phyloP scores from a whole-genome alignment of 2,797 vertebrate species.

The Macroramphosus scolopax region DNA sequence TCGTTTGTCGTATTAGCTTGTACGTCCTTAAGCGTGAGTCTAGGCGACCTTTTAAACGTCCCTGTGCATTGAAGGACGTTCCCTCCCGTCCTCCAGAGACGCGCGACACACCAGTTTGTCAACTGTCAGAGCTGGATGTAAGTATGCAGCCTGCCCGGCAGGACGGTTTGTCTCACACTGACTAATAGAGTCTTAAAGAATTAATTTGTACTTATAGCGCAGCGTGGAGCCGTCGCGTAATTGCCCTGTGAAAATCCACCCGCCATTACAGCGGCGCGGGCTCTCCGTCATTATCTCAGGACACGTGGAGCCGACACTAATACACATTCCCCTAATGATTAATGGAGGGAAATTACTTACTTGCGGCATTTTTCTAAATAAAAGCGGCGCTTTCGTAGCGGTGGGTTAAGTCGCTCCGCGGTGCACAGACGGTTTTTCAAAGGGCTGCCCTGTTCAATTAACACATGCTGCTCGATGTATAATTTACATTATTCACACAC shows the following conservation, averaged over 20 bases:
- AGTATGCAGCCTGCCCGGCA: conserved; percentile 10
- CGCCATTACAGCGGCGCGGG: conserved; percentile 25
- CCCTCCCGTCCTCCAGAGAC: no score
- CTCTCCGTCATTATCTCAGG: conserved; percentile 22
- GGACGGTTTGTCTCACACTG: conserved; percentile 27
- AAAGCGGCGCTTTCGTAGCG: not conserved
- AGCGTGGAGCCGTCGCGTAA: conserved; percentile 38
- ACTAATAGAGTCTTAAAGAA: conserved; percentile 33
- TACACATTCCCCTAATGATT: conserved; percentile 21
- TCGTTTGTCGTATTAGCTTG: no score
- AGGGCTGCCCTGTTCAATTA: no score
- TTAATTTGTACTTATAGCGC: conserved; percentile 45
- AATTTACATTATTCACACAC: not conserved
- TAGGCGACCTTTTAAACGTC: no score
- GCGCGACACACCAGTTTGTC: conserved; percentile 24
- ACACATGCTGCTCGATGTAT: not conserved
- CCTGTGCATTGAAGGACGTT: no score
- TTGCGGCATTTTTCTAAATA: conserved; percentile 21
- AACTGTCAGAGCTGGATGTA: conserved; percentile 32
- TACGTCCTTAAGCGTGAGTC: no score
- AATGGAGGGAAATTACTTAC: conserved; percentile 10
- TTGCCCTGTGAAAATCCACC: conserved; percentile 26
- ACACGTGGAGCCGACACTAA: conserved; percentile 5
- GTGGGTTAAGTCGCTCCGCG: conserved; percentile 2
- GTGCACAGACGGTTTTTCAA: not conserved